phyloP scores from a whole-genome alignment of 2,888 invertebrate genomes.

The Plagodis pulveraria region DNA sequence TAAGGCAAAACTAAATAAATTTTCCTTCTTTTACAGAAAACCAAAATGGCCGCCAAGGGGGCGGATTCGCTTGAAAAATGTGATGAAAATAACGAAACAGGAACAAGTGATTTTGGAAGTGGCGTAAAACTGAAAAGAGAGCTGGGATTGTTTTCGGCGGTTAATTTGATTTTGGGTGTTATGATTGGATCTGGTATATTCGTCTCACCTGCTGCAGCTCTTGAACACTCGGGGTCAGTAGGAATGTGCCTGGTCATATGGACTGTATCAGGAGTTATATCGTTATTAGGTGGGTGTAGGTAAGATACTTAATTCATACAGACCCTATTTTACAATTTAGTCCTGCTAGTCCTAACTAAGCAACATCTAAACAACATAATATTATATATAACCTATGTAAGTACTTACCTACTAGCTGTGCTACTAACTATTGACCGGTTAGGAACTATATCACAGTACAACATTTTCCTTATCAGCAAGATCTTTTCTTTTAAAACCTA shows the following conservation, averaged over 20 bases:
- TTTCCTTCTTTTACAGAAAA: conserved; percentile 42
- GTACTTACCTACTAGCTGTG: no score
- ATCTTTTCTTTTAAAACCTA: no score
- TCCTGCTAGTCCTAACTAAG: no score
- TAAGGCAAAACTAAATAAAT: conserved; percentile 6
- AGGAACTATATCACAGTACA: no score
- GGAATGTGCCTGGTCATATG: conserved; percentile 92
- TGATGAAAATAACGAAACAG: conserved; percentile 33
- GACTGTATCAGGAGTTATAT: conserved; percentile 91
- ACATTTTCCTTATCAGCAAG: no score
- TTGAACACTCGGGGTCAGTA: conserved; percentile 91
- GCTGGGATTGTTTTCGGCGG: conserved; percentile 92
- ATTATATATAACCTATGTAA: no score
- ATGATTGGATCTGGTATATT: conserved; percentile 97
- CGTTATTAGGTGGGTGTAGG: conserved; percentile 89
- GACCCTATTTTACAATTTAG: no score
- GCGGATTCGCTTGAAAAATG: conserved; percentile 49
- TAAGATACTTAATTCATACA: conserved; percentile 54
- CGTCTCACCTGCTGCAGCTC: conserved; percentile 91
- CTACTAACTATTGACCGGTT: no score
- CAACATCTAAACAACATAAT: no score
- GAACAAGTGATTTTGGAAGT: conserved; percentile 55
- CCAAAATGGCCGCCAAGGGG: conserved; percentile 57
- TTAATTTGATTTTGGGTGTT: conserved; percentile 93
- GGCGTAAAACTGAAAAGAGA: conserved; percentile 89